Evolutionary conservation across 2,113 vertebrate genomes (phyloP), one percentile per base, ranked within the genome.

Genomic region (Paracyprichromis sp.): DNA sequence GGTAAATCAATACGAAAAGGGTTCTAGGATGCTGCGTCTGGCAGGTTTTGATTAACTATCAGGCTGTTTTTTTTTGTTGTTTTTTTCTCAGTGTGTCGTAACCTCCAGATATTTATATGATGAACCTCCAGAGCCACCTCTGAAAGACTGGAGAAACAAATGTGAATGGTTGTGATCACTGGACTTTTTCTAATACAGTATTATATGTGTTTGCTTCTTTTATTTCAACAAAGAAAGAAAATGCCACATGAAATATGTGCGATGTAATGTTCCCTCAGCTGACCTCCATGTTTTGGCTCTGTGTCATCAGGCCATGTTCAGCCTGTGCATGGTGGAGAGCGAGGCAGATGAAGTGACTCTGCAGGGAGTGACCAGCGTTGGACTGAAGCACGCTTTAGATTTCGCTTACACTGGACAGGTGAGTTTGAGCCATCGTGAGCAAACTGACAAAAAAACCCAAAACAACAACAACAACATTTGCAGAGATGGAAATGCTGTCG

Each of bases 361-460:
- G 57, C 98, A 97, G 34, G 98, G 98, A 43, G 98, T 99, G 93
- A 99, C 98, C 90, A 97, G 97, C 88, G 96, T 98, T 1, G 98
- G 98, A 91, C 96, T 99, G 92, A 99, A 98, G 94, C 98, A 99
- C 71, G 98, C 98, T 52, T 96, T 99, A 95, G 98, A 99, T 91
- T 99, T 99, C 12, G 98, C 98, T 26, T 99, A 99, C 94, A 99
- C 98, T 24, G 98, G 98, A 94, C 98, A 99, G 98, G 98, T 99
- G 97, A 95, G 96, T 63, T 57, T 57, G 9, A 66, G 16, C 53
- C 36, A 3, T 45, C 7, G 40, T 53, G 6, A 6, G 40, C 34
- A 17, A 21, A 54, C 8, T 50, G 36, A 16, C 52, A 54, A 45
- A 29, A 34, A 7, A 0, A 0, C 0, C 1, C 52, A 26, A 19